Base-by-base conservation (phyloP, 2,113 vertebrate species). In the Edolisoma coerulescens region DNA sequence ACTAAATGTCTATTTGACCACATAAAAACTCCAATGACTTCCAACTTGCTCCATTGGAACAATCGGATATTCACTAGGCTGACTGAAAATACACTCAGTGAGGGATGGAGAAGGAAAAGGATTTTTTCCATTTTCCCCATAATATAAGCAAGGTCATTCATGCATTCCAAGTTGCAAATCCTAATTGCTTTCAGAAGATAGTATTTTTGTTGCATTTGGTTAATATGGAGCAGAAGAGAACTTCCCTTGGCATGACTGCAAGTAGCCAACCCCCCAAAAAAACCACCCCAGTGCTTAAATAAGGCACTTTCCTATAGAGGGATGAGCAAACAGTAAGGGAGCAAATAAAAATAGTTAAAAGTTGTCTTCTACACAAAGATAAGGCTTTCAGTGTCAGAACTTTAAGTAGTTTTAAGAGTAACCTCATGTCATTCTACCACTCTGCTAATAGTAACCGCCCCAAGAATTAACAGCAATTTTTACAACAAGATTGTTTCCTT, bases 361-460 rank as follows among this genome's bases (percentile, higher is more conserved):
- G 74, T 80, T 95, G 45, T 97, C 84, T 95, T 91, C 86, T 95
- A 95, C 81, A 97, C 94, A 97, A 95, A 93, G 96, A 95, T 95
- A 97, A 97, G 93, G 88, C 91, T 98, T 98, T 98, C 98, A 98
- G 98, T 98, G 98, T 98, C 97, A 97, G 94, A 98, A 98, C 98
- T 98, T 97, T 96, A 97, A 98, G 98, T 98, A 98, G 98, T 97
- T 98, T 97, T 93, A 96, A 92, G 95, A 93, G 95, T 96, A 98
- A 97, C 95, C 93, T 96, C 92, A 93, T 85, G 83, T 77, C 91
- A 91, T 97, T 96, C 95, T 96, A 97, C 94, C 94, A 97, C 95
- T 97, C 94, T 97, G 98, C 93, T 95, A 96, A 96, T 86, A 97
- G 97, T 92, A 96, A 96, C 97, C 84, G 71, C 97, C 95, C 88